Percentiles rank a stretch among this genome's conserved stretches.
phyloP scores from a whole-genome alignment of 2,888 invertebrate species.

The Zaprionus lineosus region DNA sequence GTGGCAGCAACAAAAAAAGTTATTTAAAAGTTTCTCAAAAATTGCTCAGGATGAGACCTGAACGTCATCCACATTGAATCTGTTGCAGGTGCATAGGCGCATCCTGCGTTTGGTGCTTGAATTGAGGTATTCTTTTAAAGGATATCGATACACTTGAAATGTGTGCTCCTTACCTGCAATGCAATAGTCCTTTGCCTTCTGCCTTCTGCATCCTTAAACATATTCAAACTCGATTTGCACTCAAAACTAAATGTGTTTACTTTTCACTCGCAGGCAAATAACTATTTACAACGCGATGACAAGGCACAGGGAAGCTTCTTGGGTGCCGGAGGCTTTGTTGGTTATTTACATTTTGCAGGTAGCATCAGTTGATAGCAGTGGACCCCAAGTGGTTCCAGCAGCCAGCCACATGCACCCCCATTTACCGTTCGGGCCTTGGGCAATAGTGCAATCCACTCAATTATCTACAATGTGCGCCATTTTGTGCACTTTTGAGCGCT shows the following conservation, averaged over 20 bases:
- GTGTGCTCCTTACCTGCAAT: no score
- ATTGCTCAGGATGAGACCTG: no score
- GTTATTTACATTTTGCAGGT: conserved; percentile 59
- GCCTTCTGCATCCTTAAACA: conserved; percentile 63
- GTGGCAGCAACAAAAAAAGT: conserved; percentile 1
- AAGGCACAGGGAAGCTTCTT: conserved; percentile 7
- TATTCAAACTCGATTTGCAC: conserved; percentile 75
- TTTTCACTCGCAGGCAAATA: conserved; percentile 64
- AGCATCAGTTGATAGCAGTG: neutral
- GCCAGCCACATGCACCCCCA: conserved; percentile 1
- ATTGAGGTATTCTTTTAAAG: no score
- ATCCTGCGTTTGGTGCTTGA: no score
- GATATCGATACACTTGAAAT: no score
- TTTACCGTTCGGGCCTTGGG: conserved; percentile 7
- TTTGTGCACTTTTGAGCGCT: conserved; percentile 56
- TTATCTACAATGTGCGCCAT: conserved; percentile 58
- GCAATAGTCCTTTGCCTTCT: no score
- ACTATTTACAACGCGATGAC: conserved; percentile 59
- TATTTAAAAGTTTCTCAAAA: conserved; percentile 25
- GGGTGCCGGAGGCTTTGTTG: conserved; percentile 53
- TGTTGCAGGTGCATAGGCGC: no score
- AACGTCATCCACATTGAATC: no score
- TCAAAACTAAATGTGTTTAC: conserved; percentile 72
- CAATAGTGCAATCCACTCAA: conserved; percentile 51
- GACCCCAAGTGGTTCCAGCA: neutral